Percentiles rank a stretch among this genome's conserved stretches.
Evolutionary conservation across 2,113 vertebrate genomes (phyloP).

Genomic region (Ciconia boyciana): DNA sequence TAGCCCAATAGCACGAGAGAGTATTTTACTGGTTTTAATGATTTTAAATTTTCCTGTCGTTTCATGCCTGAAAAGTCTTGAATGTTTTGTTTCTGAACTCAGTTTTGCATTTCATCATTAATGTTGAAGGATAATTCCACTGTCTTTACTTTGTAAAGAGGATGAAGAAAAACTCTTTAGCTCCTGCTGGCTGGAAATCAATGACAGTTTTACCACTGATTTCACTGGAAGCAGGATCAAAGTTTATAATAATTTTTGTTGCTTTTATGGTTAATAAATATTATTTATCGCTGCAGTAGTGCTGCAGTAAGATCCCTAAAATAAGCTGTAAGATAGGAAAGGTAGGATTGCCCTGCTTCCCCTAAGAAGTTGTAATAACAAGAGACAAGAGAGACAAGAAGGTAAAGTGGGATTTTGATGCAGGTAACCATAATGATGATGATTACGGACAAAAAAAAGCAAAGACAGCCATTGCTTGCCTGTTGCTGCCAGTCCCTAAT

Average conservation of each 20-base stretch:
- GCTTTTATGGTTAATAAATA: constrained; percentile 25
- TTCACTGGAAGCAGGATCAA: constrained; percentile 16
- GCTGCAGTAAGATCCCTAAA: not conserved
- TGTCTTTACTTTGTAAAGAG: not conserved
- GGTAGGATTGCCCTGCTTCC: not conserved
- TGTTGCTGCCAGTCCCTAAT: not conserved
- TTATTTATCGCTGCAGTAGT: not conserved
- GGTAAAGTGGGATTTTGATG: not conserved
- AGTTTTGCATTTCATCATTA: not conserved
- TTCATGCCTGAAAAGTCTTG: not conserved
- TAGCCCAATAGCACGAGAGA: not conserved
- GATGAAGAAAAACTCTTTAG: not conserved
- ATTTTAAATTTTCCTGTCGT: not conserved
- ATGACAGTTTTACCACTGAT: not conserved
- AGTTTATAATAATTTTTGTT: constrained; percentile 13
- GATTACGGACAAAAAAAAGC: not conserved
- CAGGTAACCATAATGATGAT: not conserved
- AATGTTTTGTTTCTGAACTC: not conserved
- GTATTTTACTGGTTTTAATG: not conserved
- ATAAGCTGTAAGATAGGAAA: not conserved
- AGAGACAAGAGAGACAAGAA: not conserved
- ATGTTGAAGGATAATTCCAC: not conserved
- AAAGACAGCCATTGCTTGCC: not conserved
- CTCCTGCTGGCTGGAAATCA: constrained; percentile 24
- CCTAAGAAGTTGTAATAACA: not conserved